These are phyloP conservation scores for Drosophila fuyamai DNA, from an alignment of 1,140 invertebrate species.

Conservation along the genomic window DNA sequence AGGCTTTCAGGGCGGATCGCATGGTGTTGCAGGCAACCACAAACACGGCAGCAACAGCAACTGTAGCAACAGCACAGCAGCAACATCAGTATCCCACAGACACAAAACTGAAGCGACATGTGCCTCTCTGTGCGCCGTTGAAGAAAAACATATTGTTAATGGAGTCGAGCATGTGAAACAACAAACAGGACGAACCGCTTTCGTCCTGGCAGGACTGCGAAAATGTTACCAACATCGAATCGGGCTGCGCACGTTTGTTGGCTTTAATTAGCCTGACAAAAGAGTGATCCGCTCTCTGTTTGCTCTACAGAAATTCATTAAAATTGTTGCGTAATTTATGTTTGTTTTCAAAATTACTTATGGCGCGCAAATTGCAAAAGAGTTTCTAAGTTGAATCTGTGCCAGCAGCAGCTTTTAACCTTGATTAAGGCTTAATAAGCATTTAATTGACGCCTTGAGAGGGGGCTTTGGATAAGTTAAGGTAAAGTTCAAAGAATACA, in stretches of 20 bases:
- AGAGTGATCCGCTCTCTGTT: background rate
- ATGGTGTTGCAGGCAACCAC: slow-evolving; percentile 35
- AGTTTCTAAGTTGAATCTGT: slow-evolving; percentile 13
- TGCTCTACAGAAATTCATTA: slow-evolving; percentile 18
- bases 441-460: slow-evolving; percentile 56
- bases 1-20: slow-evolving; percentile 21
- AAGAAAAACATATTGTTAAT: slow-evolving; percentile 81
- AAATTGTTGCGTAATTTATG: slow-evolving; percentile 19
- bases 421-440: slow-evolving; percentile 57
- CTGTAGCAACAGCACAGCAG: slow-evolving; percentile 13
- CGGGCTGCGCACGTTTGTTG: slow-evolving; percentile 3
- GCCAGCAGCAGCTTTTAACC: slow-evolving; percentile 5
- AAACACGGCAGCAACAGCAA: slow-evolving; percentile 37
- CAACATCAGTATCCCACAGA: slow-evolving; percentile 3
- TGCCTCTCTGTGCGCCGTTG: slow-evolving; percentile 29
- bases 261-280: slow-evolving; percentile 31
- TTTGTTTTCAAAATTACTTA: slow-evolving; percentile 8
- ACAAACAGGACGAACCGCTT: slow-evolving; percentile 56
- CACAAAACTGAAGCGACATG: slow-evolving; percentile 51
- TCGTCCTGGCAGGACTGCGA: slow-evolving; percentile 1
- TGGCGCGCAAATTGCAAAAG: slow-evolving; percentile 11
- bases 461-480: slow-evolving; percentile 45
- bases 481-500: slow-evolving; percentile 42
- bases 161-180: slow-evolving; percentile 81
- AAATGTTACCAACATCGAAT: slow-evolving; percentile 14